Base-by-base conservation (phyloP, 2,888 invertebrate genomes). In the Lordiphosa andalusiaca region DNA sequence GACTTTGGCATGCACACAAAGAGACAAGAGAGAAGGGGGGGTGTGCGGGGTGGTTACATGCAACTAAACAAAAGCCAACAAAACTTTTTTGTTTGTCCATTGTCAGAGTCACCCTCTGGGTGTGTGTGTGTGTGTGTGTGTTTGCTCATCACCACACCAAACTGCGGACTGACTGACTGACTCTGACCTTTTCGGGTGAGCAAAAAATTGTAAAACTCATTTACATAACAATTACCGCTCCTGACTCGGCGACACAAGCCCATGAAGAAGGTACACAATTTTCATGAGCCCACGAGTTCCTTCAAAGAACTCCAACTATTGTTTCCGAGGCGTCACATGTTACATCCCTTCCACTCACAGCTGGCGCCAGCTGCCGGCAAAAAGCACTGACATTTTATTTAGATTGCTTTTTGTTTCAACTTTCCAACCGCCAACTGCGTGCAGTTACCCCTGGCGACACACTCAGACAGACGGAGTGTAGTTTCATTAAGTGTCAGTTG, bases 141-240 rank as follows among this genome's bases (percentile, higher is more conserved):
- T 23, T 6, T 23, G 25, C 25, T 25, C 25, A 35, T 62, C 65
- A 56, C 49, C 57, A 55, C 71, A 53, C 46, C 74, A 64, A 69
- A 68, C 53, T 80, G 81, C 76, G 69, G 81, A 73, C 69, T 69
- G 73, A 57, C 84, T 69, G 38, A 48, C 7, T 50, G 37, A 55
- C 52, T 53, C 60, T 70, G 83, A 78, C 78, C 80, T 84, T 78
- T 77, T 53, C 49, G 54, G 84, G 64, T 69, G 53, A 65, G 75
- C 78, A 67, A 61, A 85, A 83, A 83, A 75, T 83, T 67, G 69
- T 33, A 72, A 78, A 84, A 83, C 85, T 80, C 84, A 80, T 80
- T 80, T 80, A 80, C 85, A 80, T 80, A 80, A 80, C 80, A 80
- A 80, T 80, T 80, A 80, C 84, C 54, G 69, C 53, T 58, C 10